Evolutionary conservation across 2,888 invertebrate species (phyloP).

Genomic region (Charanyca ferruginea): DNA sequence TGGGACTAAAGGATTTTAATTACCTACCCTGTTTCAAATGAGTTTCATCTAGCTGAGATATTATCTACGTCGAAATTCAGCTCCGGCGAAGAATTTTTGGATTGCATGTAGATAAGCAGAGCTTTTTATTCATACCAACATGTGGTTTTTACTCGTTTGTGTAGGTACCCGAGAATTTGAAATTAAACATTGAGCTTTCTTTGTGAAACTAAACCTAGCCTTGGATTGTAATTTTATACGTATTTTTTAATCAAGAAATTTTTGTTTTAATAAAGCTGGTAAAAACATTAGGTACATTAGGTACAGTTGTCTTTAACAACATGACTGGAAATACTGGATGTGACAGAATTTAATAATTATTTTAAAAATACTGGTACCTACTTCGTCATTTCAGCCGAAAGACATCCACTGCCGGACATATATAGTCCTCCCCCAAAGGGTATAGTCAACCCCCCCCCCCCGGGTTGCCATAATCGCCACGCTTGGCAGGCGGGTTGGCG

Average conservation of each 20-base stretch:
- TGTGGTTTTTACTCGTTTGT: constrained; percentile 27
- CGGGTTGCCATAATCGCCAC: too few species aligned
- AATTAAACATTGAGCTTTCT: constrained; percentile 49
- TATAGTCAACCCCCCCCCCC: too few species aligned
- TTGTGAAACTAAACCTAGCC: constrained; percentile 9
- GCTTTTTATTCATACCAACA: constrained; percentile 45
- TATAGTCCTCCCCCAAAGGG: too few species aligned
- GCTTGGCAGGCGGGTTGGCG: too few species aligned
- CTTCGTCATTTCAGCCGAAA: too few species aligned
- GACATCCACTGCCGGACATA: too few species aligned
- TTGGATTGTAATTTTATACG: constrained; percentile 15
- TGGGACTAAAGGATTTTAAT: constrained; percentile 54
- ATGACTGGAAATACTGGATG: neutral
- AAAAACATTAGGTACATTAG: too few species aligned
- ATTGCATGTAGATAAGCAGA: constrained; percentile 16
- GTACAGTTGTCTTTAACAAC: neutral
- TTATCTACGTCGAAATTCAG: constrained; percentile 39
- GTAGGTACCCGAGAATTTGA: constrained; percentile 35
- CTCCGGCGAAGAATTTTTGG: constrained; percentile 34
- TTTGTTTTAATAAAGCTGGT: too few species aligned
- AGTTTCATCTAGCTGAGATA: constrained; percentile 42
- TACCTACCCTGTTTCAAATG: constrained; percentile 52
- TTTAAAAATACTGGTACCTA: too few species aligned
- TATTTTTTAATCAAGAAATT: too few species aligned
- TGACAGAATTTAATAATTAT: neutral